Evolutionary conservation across 2,113 vertebrate species (phyloP).

Genomic region (Calyptommatus sinebrachiatus): DNA sequence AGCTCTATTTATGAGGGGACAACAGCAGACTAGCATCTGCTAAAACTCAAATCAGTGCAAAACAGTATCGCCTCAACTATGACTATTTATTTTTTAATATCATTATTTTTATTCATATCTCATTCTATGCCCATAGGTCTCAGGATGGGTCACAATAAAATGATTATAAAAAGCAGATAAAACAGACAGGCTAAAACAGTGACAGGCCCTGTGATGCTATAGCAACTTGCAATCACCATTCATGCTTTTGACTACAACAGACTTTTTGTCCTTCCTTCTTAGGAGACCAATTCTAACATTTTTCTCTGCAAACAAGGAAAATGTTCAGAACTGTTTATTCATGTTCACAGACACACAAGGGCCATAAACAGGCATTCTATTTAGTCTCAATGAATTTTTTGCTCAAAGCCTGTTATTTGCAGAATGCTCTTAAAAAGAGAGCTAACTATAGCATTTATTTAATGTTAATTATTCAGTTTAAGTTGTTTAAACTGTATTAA

Average conservation of each 20-base stretch:
- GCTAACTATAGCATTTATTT: constrained; percentile 23
- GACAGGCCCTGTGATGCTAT: neutral
- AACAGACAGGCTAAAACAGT: too few relatives aligned
- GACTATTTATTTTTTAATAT: too few relatives aligned
- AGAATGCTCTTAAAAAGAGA: neutral
- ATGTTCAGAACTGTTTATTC: constrained; percentile 48
- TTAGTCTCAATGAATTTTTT: neutral
- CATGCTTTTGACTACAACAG: constrained; percentile 18
- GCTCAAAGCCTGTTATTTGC: constrained; percentile 8
- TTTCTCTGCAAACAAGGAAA: constrained; percentile 49
- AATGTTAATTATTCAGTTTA: too few relatives aligned
- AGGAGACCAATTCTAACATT: constrained; percentile 34
- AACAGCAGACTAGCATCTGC: too few relatives aligned
- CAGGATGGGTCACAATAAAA: too few relatives aligned
- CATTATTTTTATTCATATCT: too few relatives aligned
- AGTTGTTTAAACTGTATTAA: too few relatives aligned
- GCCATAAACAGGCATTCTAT: constrained; percentile 46
- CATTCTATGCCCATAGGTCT: too few relatives aligned
- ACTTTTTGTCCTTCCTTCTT: constrained; percentile 51
- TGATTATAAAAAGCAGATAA: too few relatives aligned
- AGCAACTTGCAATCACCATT: constrained; percentile 31
- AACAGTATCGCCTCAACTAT: too few relatives aligned
- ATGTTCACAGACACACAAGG: constrained; percentile 40
- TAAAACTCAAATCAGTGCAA: too few relatives aligned
- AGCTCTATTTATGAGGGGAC: too few relatives aligned